These are phyloP conservation scores for Diplolepis rosae DNA, from an alignment of 2,888 invertebrate genomes.

Conservation along the genomic window DNA sequence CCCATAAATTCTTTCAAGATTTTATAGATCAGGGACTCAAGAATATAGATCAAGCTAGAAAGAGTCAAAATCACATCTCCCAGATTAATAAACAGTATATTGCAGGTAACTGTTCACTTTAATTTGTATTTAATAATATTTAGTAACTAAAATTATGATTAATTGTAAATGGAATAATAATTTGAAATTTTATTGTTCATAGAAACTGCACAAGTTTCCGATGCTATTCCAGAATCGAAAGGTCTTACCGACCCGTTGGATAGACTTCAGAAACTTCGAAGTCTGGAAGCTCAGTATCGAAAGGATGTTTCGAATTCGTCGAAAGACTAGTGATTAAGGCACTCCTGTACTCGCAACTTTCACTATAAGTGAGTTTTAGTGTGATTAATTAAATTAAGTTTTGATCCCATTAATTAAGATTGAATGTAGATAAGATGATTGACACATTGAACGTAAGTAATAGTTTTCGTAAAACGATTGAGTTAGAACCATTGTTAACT, in stretches of 20 bases:
- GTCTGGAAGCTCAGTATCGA: constrained; percentile 66
- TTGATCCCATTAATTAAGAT: constrained; percentile 8
- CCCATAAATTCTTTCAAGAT: constrained; percentile 89
- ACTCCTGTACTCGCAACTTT: constrained; percentile 23
- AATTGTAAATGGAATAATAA: background rate
- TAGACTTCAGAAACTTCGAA: constrained; percentile 68
- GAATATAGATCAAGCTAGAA: constrained; percentile 75
- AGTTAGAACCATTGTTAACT: background rate
- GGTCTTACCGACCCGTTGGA: constrained; percentile 67
- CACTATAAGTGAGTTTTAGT: constrained; percentile 36
- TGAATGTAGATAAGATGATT: constrained; percentile 18
- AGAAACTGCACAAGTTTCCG: constrained; percentile 34
- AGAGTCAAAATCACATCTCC: constrained; percentile 64
- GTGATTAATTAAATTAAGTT: constrained; percentile 29
- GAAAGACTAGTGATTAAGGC: constrained; percentile 61
- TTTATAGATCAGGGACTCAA: constrained; percentile 87
- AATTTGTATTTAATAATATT: no score
- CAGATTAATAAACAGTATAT: constrained; percentile 62
- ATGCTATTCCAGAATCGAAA: constrained; percentile 60
- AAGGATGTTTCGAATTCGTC: constrained; percentile 61
- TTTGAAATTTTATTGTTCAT: background rate
- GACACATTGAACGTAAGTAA: background rate
- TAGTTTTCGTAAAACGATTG: background rate
- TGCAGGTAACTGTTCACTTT: constrained; percentile 50
- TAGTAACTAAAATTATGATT: background rate